Conservation (phyloP, 2,888 invertebrate genomes). For the Sympetrum striolatum region DNA sequence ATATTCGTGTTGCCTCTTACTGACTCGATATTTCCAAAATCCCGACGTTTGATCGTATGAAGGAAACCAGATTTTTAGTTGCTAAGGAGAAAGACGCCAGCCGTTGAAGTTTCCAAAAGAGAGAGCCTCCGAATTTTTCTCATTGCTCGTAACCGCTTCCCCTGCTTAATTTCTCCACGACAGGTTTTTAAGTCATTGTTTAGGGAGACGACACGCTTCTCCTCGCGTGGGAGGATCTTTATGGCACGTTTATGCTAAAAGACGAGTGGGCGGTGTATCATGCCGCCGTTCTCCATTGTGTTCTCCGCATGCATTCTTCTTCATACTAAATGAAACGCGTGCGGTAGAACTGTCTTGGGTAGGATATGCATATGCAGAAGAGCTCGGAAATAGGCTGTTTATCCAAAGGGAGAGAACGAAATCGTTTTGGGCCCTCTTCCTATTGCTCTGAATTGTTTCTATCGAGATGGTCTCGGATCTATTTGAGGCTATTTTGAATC, state of each 20-base stretch:
- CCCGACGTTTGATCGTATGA: no score
- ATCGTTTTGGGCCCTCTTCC: neutral
- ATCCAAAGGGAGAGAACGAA: neutral
- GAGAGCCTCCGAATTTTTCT: no score
- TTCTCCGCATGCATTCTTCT: neutral
- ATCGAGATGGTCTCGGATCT: no score
- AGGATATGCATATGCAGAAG: neutral
- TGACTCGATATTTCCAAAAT: no score
- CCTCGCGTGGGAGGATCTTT: neutral
- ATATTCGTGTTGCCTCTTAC: no score
- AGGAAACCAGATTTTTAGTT: no score
- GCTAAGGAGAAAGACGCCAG: no score
- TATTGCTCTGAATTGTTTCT: no score
- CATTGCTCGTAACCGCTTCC: no score
- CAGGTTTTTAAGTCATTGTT: neutral
- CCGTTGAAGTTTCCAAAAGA: no score
- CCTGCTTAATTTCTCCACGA: no score
- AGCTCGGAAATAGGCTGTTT: neutral
- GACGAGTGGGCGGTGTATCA: neutral
- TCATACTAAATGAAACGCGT: neutral
- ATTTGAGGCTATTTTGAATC: no score
- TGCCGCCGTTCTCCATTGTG: neutral
- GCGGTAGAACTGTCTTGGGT: neutral
- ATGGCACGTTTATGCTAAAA: neutral
- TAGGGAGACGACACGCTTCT: neutral